phyloP scores from a whole-genome alignment of 2,888 invertebrate species.

The Seira musarum region DNA sequence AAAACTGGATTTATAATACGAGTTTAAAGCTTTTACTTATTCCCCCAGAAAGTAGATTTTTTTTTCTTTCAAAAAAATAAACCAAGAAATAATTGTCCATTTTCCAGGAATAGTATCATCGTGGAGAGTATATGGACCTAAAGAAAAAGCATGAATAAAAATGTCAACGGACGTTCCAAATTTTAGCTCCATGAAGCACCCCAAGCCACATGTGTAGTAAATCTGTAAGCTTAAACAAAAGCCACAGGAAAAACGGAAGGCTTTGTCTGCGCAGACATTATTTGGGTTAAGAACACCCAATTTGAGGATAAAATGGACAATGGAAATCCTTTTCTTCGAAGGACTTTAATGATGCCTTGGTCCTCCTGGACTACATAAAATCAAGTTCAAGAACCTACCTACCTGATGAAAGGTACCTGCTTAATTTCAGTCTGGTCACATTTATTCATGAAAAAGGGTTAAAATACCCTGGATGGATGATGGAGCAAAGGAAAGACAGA shows the following conservation, averaged over 20 bases:
- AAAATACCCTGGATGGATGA: not conserved
- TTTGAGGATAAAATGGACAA: conserved; percentile 9
- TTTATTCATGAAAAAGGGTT: not conserved
- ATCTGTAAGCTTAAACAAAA: not conserved
- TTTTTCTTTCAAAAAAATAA: conserved; percentile 6
- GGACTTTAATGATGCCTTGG: not conserved
- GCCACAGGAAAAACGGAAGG: not conserved
- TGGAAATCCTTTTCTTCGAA: not conserved
- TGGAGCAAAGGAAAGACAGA: not conserved
- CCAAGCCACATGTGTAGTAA: no score
- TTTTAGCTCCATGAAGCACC: not conserved
- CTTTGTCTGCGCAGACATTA: not conserved
- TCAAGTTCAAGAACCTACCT: conserved; percentile 5
- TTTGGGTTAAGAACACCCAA: conserved; percentile 6
- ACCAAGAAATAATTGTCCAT: conserved; percentile 28
- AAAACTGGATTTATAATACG: no score
- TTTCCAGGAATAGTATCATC: conserved; percentile 44
- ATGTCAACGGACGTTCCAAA: conserved; percentile 45
- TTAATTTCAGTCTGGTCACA: not conserved
- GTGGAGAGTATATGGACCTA: not conserved
- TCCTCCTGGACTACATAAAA: not conserved
- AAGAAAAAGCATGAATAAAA: conserved; percentile 20
- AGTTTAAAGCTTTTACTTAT: not conserved
- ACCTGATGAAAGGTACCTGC: not conserved
- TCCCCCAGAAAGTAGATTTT: not conserved